phyloP scores from a whole-genome alignment of 1,140 invertebrate genomes.

The Caenorhabditis remanei region DNA sequence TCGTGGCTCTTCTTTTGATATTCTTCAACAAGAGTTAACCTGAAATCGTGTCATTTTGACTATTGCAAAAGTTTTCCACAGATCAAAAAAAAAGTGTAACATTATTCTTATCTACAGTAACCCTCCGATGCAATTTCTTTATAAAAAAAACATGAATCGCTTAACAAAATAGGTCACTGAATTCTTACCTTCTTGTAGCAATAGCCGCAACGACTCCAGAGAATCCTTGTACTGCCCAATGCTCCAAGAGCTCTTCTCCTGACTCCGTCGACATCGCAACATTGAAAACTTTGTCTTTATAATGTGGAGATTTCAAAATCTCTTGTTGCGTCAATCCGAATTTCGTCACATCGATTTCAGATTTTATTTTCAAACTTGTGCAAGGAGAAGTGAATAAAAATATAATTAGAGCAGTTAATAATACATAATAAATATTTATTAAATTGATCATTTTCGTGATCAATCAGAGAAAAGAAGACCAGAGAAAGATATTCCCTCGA shows the following conservation, averaged over 20 bases:
- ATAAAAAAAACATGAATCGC: too few species aligned
- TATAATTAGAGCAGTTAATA: background rate
- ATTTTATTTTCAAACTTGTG: background rate
- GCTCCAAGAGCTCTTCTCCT: slow-evolving; percentile 52
- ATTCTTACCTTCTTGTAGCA: slow-evolving; percentile 54
- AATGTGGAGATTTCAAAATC: slow-evolving; percentile 37
- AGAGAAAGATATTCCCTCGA: background rate
- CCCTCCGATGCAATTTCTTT: too few species aligned
- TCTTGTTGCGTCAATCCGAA: slow-evolving; percentile 30
- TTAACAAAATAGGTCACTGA: too few species aligned
- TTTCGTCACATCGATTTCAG: slow-evolving; percentile 38
- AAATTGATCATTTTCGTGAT: background rate
- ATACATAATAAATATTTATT: background rate
- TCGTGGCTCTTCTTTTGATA: slow-evolving; percentile 45
- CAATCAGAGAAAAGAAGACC: background rate
- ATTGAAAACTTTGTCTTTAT: slow-evolving; percentile 46
- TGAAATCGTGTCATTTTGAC: background rate
- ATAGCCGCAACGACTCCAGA: slow-evolving; percentile 58
- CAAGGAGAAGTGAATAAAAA: background rate
- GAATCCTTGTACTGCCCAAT: slow-evolving; percentile 62
- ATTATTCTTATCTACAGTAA: too few species aligned
- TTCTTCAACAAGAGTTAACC: slow-evolving; percentile 29
- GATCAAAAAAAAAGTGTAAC: too few species aligned
- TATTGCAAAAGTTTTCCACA: too few species aligned
- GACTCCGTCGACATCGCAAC: slow-evolving; percentile 46